These are phyloP conservation scores for Platysteira castanea DNA, from an alignment of 2,113 vertebrate genomes.

Conservation along the genomic window DNA sequence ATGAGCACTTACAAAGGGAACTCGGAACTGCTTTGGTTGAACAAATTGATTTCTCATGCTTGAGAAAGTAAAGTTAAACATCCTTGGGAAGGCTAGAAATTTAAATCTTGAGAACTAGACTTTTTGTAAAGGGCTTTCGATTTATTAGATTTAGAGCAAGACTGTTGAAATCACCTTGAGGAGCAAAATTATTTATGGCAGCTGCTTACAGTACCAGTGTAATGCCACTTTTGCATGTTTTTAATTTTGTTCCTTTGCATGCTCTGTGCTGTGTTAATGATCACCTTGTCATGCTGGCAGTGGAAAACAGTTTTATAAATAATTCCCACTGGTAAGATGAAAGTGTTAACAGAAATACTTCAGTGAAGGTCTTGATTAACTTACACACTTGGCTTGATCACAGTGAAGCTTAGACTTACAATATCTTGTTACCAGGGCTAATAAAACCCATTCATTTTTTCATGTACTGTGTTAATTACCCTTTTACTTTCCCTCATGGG, in stretches of 20 bases:
- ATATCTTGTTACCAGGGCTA: conserved; percentile 11
- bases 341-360: conserved; percentile 59
- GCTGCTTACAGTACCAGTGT: conserved; percentile 7
- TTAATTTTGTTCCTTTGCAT: conserved; percentile 23
- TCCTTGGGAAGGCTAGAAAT: conserved; percentile 20
- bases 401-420: background rate
- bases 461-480: conserved; percentile 2
- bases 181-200: conserved; percentile 23
- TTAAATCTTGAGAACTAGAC: conserved; percentile 21
- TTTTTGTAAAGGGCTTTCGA: conserved; percentile 35
- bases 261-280: conserved; percentile 40
- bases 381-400: conserved; percentile 8
- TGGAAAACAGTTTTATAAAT: conserved; percentile 49
- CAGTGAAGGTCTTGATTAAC: conserved; percentile 51
- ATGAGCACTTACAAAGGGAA: conserved; percentile 55
- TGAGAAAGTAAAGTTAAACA: conserved; percentile 16
- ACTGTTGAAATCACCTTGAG: conserved; percentile 25
- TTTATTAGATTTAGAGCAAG: conserved; percentile 50
- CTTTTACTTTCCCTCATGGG: conserved; percentile 33
- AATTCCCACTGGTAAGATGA: conserved; percentile 43
- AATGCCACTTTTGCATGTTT: background rate
- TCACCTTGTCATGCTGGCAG: conserved; percentile 47
- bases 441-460: conserved; percentile 31
- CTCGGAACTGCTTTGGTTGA: conserved; percentile 51
- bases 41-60: conserved; percentile 65